These are phyloP conservation scores for Calycopis cecrops DNA, from an alignment of 1,140 invertebrate species.

Conservation along the genomic window DNA sequence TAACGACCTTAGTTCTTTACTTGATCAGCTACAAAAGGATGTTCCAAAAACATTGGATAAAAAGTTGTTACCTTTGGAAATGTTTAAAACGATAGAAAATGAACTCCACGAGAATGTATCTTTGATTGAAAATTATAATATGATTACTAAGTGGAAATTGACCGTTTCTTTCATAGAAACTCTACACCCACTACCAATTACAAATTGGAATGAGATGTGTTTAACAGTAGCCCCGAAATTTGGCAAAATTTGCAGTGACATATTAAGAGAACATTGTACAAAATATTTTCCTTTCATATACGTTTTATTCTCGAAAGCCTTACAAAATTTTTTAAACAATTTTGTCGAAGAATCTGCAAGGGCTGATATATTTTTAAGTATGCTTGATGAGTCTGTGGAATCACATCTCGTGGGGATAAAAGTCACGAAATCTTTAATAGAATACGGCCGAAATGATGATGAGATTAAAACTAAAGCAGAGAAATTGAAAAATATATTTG, in stretches of 20 bases:
- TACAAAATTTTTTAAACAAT: slow-evolving; percentile 7
- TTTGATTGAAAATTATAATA: slow-evolving; percentile 37
- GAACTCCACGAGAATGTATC: slow-evolving; percentile 32
- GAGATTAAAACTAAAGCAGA: slow-evolving; percentile 20
- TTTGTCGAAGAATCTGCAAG: slow-evolving; percentile 1
- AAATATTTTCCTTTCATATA: slow-evolving; percentile 41
- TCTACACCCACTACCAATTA: slow-evolving; percentile 20
- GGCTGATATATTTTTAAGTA: slow-evolving; percentile 15
- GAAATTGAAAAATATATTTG: slow-evolving; percentile 25
- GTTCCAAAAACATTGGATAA: slow-evolving; percentile 29
- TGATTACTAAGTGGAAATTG: slow-evolving; percentile 41
- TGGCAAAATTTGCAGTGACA: slow-evolving; percentile 29
- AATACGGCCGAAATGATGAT: slow-evolving; percentile 7
- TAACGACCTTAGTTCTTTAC: slow-evolving; percentile 20
- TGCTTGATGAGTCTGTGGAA: slow-evolving; percentile 28
- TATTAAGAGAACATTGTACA: slow-evolving; percentile 37
- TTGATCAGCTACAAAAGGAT: slow-evolving; percentile 24
- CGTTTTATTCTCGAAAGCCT: slow-evolving; percentile 33
- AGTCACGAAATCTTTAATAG: slow-evolving; percentile 19
- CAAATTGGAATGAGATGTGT: slow-evolving; percentile 31
- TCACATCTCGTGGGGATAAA: slow-evolving; percentile 34
- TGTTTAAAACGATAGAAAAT: slow-evolving; percentile 37
- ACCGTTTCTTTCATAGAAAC: slow-evolving; percentile 27
- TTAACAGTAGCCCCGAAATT: slow-evolving; percentile 27
- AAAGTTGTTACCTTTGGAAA: slow-evolving; percentile 33